Conservation (phyloP, 2,888 invertebrate genomes). For the Troides aeacus region DNA sequence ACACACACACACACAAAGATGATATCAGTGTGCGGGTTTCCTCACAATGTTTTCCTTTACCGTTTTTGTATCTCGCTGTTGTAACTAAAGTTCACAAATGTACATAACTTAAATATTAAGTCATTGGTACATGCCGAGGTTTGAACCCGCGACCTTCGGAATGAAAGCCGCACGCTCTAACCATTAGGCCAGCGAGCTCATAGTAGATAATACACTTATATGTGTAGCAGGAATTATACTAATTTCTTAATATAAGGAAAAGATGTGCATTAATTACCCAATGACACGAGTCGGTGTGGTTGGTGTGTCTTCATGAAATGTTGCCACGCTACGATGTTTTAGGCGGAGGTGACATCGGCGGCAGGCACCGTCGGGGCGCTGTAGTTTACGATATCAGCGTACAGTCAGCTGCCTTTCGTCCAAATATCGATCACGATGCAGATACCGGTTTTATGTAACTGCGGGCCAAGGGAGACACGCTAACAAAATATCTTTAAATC, state of each 20-base stretch:
- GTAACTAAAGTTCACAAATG: too few species aligned
- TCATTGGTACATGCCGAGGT: too few species aligned
- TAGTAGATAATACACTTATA: too few species aligned
- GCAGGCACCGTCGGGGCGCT: conserved; percentile 57
- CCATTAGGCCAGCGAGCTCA: too few species aligned
- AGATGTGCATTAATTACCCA: conserved; percentile 11
- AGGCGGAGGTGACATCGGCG: conserved; percentile 57
- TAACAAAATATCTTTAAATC: neutral
- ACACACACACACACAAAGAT: too few species aligned
- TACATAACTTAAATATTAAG: too few species aligned
- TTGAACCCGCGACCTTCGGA: too few species aligned
- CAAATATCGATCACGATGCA: conserved; percentile 51
- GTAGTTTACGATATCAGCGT: conserved; percentile 64
- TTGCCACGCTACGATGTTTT: conserved; percentile 45
- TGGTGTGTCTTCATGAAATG: conserved; percentile 25
- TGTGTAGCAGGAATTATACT: neutral
- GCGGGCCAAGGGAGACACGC: neutral
- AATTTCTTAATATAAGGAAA: neutral
- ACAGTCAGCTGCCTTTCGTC: conserved; percentile 52
- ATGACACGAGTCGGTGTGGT: neutral
- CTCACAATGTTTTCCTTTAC: too few species aligned
- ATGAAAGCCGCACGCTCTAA: too few species aligned
- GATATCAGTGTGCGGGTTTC: too few species aligned
- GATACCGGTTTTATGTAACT: conserved; percentile 7
- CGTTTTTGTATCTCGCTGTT: too few species aligned